Percentiles rank a stretch among this genome's conserved stretches.
phyloP scores from a whole-genome alignment of 1,140 invertebrate genomes.

The Dreissena polymorpha region DNA sequence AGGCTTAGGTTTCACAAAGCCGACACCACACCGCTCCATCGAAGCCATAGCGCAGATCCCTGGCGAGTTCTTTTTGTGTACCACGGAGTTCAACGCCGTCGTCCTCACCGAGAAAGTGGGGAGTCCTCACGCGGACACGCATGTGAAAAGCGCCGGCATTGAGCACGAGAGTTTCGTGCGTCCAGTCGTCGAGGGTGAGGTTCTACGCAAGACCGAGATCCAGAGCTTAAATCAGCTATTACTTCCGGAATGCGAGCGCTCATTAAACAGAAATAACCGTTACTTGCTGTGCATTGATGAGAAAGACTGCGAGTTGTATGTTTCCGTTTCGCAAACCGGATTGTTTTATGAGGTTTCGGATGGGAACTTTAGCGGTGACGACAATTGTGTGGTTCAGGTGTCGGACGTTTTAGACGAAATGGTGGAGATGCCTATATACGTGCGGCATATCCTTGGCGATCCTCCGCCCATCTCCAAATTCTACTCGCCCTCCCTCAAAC shows the following conservation, averaged over 20 bases:
- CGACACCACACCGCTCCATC: conserved; percentile 33
- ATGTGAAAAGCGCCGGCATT: too few relatives aligned
- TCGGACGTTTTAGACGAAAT: conserved; percentile 49
- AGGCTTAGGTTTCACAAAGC: conserved; percentile 42
- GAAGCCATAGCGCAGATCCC: conserved; percentile 9
- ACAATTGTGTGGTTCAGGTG: conserved; percentile 45
- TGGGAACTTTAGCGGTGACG: conserved; percentile 37
- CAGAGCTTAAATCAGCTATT: conserved; percentile 44
- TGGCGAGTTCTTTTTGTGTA: conserved; percentile 48
- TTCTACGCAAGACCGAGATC: conserved; percentile 44
- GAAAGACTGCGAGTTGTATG: conserved; percentile 39
- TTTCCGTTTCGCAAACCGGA: conserved; percentile 33
- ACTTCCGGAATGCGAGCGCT: conserved; percentile 12
- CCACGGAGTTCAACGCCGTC: conserved; percentile 47
- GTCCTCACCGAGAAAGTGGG: conserved; percentile 7
- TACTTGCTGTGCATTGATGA: conserved; percentile 49
- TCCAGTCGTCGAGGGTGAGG: conserved; percentile 40
- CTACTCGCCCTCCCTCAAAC: conserved; percentile 47
- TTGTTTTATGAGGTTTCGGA: conserved; percentile 55
- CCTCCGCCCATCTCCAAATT: conserved; percentile 48
- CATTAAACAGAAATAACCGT: neutral
- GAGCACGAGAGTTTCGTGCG: conserved; percentile 16
- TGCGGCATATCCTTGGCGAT: conserved; percentile 51
- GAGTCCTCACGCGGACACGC: neutral
- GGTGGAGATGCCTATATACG: conserved; percentile 43